Conservation (phyloP, 2,888 invertebrate species). For the Escarpia spicata region DNA sequence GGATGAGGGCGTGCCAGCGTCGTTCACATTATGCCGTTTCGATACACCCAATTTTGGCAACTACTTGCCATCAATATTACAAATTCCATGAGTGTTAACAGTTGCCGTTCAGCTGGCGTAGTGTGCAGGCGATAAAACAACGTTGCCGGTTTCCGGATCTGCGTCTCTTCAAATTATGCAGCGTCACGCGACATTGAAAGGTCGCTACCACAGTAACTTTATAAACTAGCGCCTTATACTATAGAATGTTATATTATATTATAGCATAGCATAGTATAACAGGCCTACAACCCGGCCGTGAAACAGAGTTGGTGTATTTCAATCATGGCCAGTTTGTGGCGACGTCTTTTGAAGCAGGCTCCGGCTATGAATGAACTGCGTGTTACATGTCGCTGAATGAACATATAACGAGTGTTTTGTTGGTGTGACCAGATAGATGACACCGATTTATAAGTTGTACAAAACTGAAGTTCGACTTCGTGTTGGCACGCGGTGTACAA, state of each 20-base stretch:
- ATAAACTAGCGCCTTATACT: too few relatives aligned
- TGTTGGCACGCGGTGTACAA: not conserved
- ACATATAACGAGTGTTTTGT: not conserved
- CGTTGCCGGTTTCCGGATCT: not conserved
- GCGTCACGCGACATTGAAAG: not conserved
- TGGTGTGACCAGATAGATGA: not conserved
- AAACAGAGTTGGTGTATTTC: not conserved
- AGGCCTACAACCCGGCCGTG: not conserved
- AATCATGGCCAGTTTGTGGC: not conserved
- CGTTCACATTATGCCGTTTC: not conserved
- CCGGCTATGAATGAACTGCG: not conserved
- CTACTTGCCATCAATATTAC: not conserved
- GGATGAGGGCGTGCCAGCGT: not conserved
- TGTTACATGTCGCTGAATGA: not conserved
- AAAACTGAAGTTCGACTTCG: not conserved
- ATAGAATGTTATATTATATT: too few relatives aligned
- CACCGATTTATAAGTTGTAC: not conserved
- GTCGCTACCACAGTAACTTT: not conserved
- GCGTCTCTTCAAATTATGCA: not conserved
- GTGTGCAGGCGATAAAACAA: not conserved
- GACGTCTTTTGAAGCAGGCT: not conserved
- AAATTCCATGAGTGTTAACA: not conserved
- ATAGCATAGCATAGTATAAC: too few relatives aligned
- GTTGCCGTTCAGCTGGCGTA: not conserved
- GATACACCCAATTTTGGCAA: not conserved